Percentiles rank a stretch among this genome's conserved stretches.
Evolutionary conservation across 1,140 invertebrate species (phyloP).

Genomic region (Wasmannia auropunctata): DNA sequence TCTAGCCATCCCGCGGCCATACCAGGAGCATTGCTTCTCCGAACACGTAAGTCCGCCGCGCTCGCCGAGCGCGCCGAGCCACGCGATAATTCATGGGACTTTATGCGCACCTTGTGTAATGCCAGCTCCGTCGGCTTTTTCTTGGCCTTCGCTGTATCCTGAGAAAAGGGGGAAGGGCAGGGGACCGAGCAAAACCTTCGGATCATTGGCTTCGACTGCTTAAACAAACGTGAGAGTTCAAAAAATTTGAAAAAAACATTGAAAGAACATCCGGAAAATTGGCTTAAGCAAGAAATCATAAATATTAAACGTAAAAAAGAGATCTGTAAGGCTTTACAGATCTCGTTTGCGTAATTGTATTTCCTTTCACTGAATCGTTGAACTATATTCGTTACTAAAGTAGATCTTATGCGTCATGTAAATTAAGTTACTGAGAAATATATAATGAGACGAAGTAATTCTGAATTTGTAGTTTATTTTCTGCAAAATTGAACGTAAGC

Average conservation of each 20-base stretch:
- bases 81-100: slow-evolving; percentile 78
- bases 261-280: background rate
- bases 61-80: slow-evolving; percentile 60
- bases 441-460: background rate
- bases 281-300: background rate
- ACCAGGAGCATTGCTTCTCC: slow-evolving; percentile 74
- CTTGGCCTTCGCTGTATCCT: slow-evolving; percentile 43
- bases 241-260: background rate
- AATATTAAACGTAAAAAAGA: background rate
- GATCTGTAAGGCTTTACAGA: background rate
- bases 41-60: slow-evolving; percentile 73
- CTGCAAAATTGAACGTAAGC: background rate
- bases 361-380: background rate
- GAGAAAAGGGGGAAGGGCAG: slow-evolving; percentile 1
- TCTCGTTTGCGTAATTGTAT: background rate
- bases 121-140: slow-evolving; percentile 63
- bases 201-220: background rate
- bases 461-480: background rate
- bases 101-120: slow-evolving; percentile 77
- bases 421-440: background rate
- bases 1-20: slow-evolving; percentile 71
- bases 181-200: slow-evolving; percentile 26
- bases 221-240: slow-evolving; percentile 11
- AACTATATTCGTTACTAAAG: background rate
- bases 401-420: background rate